Evolutionary conservation across 2,888 invertebrate species (phyloP), one percentile per base, ranked within the genome.

Genomic region (Periphyllus acericola): DNA sequence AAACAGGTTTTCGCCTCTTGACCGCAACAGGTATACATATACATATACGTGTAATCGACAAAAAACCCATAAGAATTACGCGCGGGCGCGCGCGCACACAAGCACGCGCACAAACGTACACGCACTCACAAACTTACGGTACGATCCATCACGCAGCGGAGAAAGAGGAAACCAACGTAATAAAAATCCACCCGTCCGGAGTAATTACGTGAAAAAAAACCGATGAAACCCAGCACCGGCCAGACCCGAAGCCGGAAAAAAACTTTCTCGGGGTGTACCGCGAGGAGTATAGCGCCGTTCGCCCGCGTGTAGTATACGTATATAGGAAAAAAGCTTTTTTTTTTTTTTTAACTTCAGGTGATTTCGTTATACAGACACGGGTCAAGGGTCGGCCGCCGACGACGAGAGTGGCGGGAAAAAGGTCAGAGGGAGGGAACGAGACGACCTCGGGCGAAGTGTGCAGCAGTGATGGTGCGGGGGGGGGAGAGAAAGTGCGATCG

Each of bases 1-100:
- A 78, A 85, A 85, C 84, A 78, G 84, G 84, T 85, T 85, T 84
- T 78, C n/a, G 46, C 19, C 68, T 66, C 46, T 78, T 78, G 66
- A 85, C 84, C 84, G 76, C 76, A 78, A 68, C 84, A 78, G 76
- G 60, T 66, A 83, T 29, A 72, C 72, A 72, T 14, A 34, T 66
- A 83, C 21, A 72, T 83, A 72, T 14, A 34, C 32, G 66, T 29
- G 52, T n/a, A 68, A 85, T 66, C 76, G 66, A 78, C 66, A 25
- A 84, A 46, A 78, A 84, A 76, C 76, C 76, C 76, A 46, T 76
- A 84, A 78, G 66, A 78, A 75, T 76, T 85, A 85, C 84, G 40
- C 29, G 14, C n/a, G 34, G 25, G 40, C n/a, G n/a, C 68, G 11
- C 68, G 25, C n/a, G 32, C 36, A 36, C 40, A 14, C 60, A 34